Base-by-base conservation (phyloP, 2,797 vertebrate species). In the Delichon dasypus region DNA sequence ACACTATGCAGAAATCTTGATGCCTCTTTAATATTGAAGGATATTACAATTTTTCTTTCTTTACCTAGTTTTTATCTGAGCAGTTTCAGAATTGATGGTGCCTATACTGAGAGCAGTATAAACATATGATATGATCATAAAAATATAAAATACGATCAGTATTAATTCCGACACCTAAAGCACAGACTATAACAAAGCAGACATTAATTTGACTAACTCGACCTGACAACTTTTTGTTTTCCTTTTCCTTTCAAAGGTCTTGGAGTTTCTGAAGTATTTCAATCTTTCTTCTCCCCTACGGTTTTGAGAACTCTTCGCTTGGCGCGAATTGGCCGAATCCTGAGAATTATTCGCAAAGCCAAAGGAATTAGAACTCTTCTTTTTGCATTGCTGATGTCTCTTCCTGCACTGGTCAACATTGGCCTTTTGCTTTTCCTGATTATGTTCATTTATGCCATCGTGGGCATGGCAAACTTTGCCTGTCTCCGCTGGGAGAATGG, bases 391-490 rank as follows among this genome's bases (percentile, higher is more conserved):
- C 93, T 98, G 91, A 98, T 98, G 98, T 98, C 98, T 19, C 97
- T 98, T 13, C 98, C 98, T 19, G 97, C 98, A 11, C 96, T 98
- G 11, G 97, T 98, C 92, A 98, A 98, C 83, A 97, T 98, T 2
- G 98, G 98, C 5, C 97, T 98, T 32, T 68, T 98, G 13, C 97
- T 98, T 79, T 98, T 98, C 44, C 93, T 98, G 23, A 95, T 98
- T 32, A 98, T 98, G 97, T 98, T 98, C 74, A 98, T 98, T 75
- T 98, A 98, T 40, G 97, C 98, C 70, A 97, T 98, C 21, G 97
- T 98, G 60, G 98, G 98, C 44, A 98, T 98, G 98, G 93, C 89
- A 23, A 97, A 85, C 38, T 98, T 98, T 53, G 92, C 94, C 71
- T 90, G 61, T 11, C 68, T 98, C n/a, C 16, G 4, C 8, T 42